These are phyloP conservation scores for Scartelaos histophorus DNA, from an alignment of 2,113 vertebrate genomes.

Conservation along the genomic window DNA sequence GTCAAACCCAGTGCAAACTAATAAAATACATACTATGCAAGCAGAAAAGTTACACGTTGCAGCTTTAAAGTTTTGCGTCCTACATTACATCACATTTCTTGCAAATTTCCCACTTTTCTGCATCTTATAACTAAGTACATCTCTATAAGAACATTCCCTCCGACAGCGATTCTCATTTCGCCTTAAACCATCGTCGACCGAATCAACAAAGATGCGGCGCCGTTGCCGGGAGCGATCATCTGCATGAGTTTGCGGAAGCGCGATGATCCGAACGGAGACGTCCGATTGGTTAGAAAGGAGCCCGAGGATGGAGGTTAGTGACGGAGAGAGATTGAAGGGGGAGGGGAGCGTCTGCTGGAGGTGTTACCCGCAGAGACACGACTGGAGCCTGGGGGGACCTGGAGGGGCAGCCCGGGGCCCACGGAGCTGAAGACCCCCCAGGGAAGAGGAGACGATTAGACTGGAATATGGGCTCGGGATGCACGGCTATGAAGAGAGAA, in stretches of 20 bases:
- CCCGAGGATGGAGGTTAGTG: slow-evolving; percentile 26
- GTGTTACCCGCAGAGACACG: not conserved
- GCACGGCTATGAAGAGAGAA: not conserved
- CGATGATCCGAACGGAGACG: slow-evolving; percentile 13
- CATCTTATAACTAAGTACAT: not conserved
- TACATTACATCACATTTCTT: not conserved
- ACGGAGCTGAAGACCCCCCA: not conserved
- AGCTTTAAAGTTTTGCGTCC: not conserved
- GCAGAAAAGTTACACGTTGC: not conserved
- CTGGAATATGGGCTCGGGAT: not conserved
- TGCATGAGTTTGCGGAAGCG: slow-evolving; percentile 21
- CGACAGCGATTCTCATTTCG: slow-evolving; percentile 11
- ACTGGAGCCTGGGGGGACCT: slow-evolving; percentile 4
- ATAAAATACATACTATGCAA: too few relatives aligned
- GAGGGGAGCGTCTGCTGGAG: slow-evolving; percentile 1
- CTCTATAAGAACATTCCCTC: not conserved
- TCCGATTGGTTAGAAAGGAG: slow-evolving; percentile 23
- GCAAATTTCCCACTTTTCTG: not conserved
- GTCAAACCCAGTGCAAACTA: too few relatives aligned
- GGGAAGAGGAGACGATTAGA: not conserved
- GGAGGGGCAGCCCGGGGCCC: slow-evolving; percentile 10
- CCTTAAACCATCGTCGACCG: slow-evolving; percentile 10
- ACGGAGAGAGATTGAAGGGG: not conserved
- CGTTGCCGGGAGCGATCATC: slow-evolving; percentile 26
- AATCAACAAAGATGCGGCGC: slow-evolving; percentile 27